Evolutionary conservation across 2,797 vertebrate species (phyloP), one percentile per base, ranked within the genome.

Genomic region (Enteromius trimaculatus): DNA sequence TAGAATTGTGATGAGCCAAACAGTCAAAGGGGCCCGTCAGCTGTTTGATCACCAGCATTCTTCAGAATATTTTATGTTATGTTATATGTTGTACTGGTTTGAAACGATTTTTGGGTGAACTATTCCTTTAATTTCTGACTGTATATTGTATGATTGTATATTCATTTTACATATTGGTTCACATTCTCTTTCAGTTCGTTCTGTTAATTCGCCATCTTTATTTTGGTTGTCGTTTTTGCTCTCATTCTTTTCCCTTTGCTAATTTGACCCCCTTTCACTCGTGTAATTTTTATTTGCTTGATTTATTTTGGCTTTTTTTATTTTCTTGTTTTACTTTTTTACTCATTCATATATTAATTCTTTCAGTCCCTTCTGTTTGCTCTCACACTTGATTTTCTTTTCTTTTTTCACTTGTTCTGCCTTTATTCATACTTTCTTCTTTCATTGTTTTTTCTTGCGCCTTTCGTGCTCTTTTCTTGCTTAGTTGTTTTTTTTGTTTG

Each of bases 241-340:
- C n/a, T n/a, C n/a, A n/a, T n/a, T n/a, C n/a, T n/a, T n/a, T n/a
- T n/a, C n/a, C n/a, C n/a, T n/a, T n/a, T n/a, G n/a, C n/a, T n/a
- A n/a, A n/a, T n/a, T 49, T 71, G 42, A 14, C 17, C 23, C 9
- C 16, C 69, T 49, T 71, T 71, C 42, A 71, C 69, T 47, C 14
- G 1, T 42, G 39, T 42, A 9, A 42, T 9, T 42, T 69, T 69
- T 2, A 26, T 44, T 70, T 26, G 68, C 14, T 29, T 49, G 44
- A 16, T 29, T 72, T 3, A 64, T 65, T 80, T 47, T 66, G 75
- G 77, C 71, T 64, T 16, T 78, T 39, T 66, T 64, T 1, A 49
- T 26, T 13, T n/a, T 51, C 74, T 72, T 51, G 21, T 74, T 37
- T 51, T 66, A 11, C 44, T 75, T 17, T 68, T 13, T n/a, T 23